Conservation (phyloP, 2,113 vertebrate species). For the Crotalus viridis region DNA sequence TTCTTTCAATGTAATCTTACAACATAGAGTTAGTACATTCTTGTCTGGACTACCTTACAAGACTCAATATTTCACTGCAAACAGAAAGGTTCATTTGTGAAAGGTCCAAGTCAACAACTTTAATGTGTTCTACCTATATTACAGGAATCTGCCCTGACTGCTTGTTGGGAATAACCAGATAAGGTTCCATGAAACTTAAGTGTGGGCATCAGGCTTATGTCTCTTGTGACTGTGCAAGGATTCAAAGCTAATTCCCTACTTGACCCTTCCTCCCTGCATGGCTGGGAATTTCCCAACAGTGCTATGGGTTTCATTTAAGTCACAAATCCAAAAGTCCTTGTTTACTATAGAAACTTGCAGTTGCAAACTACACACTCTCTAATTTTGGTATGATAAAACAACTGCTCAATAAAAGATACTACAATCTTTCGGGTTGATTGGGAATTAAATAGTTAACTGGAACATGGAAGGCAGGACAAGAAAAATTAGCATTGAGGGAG, state of each 20-base stretch:
- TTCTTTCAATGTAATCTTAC: not conserved
- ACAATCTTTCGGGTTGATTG: no score
- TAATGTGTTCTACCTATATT: no score
- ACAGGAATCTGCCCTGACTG: no score
- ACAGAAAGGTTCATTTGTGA: no score
- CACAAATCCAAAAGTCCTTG: not conserved
- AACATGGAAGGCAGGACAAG: not conserved
- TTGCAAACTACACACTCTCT: not conserved
- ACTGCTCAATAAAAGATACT: not conserved
- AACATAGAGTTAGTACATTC: not conserved
- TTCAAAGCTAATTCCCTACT: not conserved
- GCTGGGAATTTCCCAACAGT: not conserved
- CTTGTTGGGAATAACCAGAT: no score
- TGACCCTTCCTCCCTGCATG: not conserved
- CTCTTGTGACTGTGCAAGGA: not conserved
- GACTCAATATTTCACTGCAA: not conserved
- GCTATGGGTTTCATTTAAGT: not conserved
- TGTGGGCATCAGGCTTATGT: no score
- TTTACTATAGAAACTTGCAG: not conserved
- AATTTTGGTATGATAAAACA: not conserved
- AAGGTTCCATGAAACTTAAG: no score
- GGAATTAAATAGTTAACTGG: not conserved
- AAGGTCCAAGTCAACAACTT: no score
- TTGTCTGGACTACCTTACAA: not conserved
- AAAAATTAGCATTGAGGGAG: not conserved